Base-by-base conservation (phyloP, 64 coral and sea anemone genomes). In the Porites lutea region DNA sequence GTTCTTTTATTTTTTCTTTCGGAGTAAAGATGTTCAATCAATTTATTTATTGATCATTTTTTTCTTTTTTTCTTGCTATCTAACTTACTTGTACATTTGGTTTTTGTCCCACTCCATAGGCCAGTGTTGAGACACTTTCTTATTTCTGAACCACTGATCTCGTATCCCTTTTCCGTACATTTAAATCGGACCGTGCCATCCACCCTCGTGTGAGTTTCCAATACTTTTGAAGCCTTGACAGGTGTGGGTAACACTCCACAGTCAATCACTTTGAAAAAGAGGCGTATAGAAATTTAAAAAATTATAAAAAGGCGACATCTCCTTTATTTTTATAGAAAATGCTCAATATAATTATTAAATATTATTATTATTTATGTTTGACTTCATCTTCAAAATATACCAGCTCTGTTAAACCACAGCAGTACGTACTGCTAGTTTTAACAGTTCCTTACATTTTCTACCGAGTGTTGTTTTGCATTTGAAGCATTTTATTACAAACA, bases 21-120 rank as follows among this genome's bases (percentile, higher is more conserved):
- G 1, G 27, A 37, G 27, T 37, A 37, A 37, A 0, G 27, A 37
- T 37, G 27, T 37, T 37, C 27, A 37, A 37, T 37, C 1, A 0
- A 37, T 23, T 7, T 1, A 76, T 46, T 48, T 48, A 76, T 48
- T 18, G 4, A 4, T 16, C 72, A 12, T 21, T 13, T 21, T 21
- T 18, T 13, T 64, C 6, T 15, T 64, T 13, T 18, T 15, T 64
- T 14, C 6, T 10, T 13, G 16, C 11, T 4, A 46, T 2, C 44
- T 7, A 44, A 83, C 89, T 91, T 85, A 92, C 90, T 71, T 73
- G 75, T 16, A 65, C 90, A 92, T 22, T 50, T 73, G 13, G 90
- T 75, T 51, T 8, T 7, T 20, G 46, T 11, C 43, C 90, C 90
- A 65, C 72, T 76, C 90, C 90, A 92, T 51, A 4, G 9, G 15